Evolutionary conservation across 2,888 invertebrate species (phyloP), one percentile per base, ranked within the genome.

Genomic region (Caenorhabditis sp.): DNA sequence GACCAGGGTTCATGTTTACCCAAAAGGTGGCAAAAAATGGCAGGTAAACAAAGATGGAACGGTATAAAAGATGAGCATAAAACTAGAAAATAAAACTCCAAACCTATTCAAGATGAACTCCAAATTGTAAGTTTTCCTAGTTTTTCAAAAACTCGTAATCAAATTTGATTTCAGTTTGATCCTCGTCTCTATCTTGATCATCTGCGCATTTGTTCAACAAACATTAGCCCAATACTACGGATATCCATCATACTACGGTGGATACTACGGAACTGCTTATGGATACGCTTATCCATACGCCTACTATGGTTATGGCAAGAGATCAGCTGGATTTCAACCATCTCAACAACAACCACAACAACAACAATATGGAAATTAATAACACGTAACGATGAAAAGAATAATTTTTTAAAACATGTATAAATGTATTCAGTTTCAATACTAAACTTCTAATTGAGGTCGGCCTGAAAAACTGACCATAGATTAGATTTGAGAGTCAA

Each of bases 261-360:
- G 51, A 51, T 51, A 51, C 21, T 10, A n/a, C 8, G 19, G 21
- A 21, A 10, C 2, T 10, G 19, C 6, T 3, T 10, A 17, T 43
- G 43, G 43, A 43, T 51, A 51, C 6, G 23, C 10, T 17, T 51
- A 23, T 51, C 51, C 51, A 51, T 51, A 51, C n/a, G 51, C 21
- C 6, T 43, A 43, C 21, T 51, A 51, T 51, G 51, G 51, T 51
- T 51, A 51, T 51, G 51, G 51, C 19, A 51, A 43, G 17, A 10
- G 43, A 43, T 43, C 43, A 17, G 43, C 43, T 43, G 43, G 43
- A 43, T 43, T 43, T 51, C 17, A n/a, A 51, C 51, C 51, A 51
- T 51, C 51, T 51, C 51, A 51, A 51, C 51, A 51, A 51, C 51
- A 51, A 21, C 51, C 8, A 51, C 43, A 43, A 43, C 43, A 43